These are phyloP conservation scores for Myrmophylax atrothorax DNA, from an alignment of 2,113 vertebrate genomes.

Conservation along the genomic window DNA sequence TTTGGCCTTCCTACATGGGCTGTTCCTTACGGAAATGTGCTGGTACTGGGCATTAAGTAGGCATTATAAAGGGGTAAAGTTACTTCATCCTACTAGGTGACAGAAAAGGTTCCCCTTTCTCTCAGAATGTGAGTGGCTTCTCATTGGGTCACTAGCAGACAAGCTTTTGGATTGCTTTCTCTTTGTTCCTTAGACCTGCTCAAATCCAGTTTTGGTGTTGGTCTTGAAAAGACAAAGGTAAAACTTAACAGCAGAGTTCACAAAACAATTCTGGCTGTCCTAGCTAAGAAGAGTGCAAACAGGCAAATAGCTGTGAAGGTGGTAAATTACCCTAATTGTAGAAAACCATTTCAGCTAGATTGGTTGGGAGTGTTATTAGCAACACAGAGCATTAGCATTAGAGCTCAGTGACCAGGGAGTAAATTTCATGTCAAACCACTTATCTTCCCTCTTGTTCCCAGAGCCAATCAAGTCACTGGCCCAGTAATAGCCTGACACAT, in stretches of 20 bases:
- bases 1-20: not conserved
- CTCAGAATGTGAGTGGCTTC: not conserved
- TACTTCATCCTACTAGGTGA: not conserved
- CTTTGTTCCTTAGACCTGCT: not conserved
- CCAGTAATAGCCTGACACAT: not conserved
- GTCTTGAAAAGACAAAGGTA: not conserved
- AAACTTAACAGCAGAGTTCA: not conserved
- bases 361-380: not conserved
- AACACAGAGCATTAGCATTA: not conserved
- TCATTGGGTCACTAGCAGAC: not conserved
- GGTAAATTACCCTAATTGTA: not conserved
- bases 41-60: not conserved
- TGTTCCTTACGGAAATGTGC: rapidly evolving
- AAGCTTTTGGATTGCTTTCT: not conserved
- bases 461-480: not conserved
- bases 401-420: not conserved
- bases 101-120: not conserved
- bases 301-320: not conserved
- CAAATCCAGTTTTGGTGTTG: not conserved
- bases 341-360: not conserved
- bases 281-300: not conserved
- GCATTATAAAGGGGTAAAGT: not conserved
- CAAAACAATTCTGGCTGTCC: not conserved
- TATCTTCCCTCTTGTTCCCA: not conserved
- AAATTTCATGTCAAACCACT: not conserved